phyloP scores from a whole-genome alignment of 2,888 invertebrate genomes.

The Brenthis ino region DNA sequence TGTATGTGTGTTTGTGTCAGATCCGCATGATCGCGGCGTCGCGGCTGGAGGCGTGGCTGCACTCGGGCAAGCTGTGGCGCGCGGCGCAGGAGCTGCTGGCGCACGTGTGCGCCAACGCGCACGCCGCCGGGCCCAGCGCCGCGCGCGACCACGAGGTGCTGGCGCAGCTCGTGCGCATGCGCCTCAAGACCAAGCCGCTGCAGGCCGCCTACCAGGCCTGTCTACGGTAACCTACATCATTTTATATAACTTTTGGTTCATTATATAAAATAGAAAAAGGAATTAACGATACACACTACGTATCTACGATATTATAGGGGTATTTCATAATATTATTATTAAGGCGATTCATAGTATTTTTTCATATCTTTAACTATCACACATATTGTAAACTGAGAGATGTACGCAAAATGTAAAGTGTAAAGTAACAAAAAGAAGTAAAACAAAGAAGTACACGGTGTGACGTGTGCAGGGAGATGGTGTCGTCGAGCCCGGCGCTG shows the following conservation, averaged over 20 bases:
- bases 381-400: no score
- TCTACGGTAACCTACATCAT: slow-evolving; percentile 60
- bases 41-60: slow-evolving; percentile 95
- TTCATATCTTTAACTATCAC: no score
- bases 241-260: no score
- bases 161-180: slow-evolving; percentile 92
- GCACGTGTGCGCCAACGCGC: slow-evolving; percentile 94
- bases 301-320: no score
- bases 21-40: slow-evolving; percentile 90
- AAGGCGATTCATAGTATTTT: no score
- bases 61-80: slow-evolving; percentile 96
- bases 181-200: slow-evolving; percentile 96
- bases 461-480: slow-evolving; percentile 87
- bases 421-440: not conserved
- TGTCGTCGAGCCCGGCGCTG: slow-evolving; percentile 91
- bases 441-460: not conserved
- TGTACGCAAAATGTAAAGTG: no score
- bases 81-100: slow-evolving; percentile 95
- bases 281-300: no score
- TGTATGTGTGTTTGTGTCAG: slow-evolving; percentile 47
- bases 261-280: no score
- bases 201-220: slow-evolving; percentile 94
- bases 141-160: slow-evolving; percentile 89
- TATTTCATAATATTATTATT: no score
- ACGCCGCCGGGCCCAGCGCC: slow-evolving; percentile 82